Evolutionary conservation across 2,797 vertebrate genomes (phyloP), one percentile per base, ranked within the genome.

Genomic region (Oreochromis grahami): DNA sequence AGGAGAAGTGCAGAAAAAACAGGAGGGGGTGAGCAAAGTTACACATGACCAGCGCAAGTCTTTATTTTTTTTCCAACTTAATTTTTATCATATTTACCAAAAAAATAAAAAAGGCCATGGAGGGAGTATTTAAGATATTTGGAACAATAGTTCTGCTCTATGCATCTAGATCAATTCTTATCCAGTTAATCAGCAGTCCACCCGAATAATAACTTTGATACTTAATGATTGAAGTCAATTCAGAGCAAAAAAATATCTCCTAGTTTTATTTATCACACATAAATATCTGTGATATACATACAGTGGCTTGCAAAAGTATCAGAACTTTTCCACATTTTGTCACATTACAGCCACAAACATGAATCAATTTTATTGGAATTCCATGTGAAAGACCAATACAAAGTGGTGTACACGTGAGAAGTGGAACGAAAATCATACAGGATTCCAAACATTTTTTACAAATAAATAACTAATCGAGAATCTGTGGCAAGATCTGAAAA

Each of bases 1-100:
- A 29, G 91, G 92, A 6, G 92, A 94, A 50, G 38, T 24, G 52
- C 90, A 94, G 84, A 97, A 97, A 86, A 98, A 97, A 87, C 97
- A 96, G 84, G 97, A 97, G 87, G 98, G 98, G 93, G 96, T 97
- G 68, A 87, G 88, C 21, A 36, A 32, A 19, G 11, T 13, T 50
- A 50, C n/a, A 74, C 43, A 48, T 29, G 14, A 36, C 13, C n/a
- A 55, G 5, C 3, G 1, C 32, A 76, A 26, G 32, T 63, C 58
- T 63, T 63, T 63, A 1, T 21, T 26, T 70, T 15, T 68, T 43
- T 26, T 15, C 6, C 4, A 65, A 65, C 19, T 13, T 21, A 7
- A 8, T 5, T 41, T 43, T 68, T 15, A 41, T 41, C 7, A 68
- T 24, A 26, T 43, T 41, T 24, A 63, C 32, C 4, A 68, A 68